Evolutionary conservation across 2,888 invertebrate species (phyloP).

Genomic region (Harmothoe impar): DNA sequence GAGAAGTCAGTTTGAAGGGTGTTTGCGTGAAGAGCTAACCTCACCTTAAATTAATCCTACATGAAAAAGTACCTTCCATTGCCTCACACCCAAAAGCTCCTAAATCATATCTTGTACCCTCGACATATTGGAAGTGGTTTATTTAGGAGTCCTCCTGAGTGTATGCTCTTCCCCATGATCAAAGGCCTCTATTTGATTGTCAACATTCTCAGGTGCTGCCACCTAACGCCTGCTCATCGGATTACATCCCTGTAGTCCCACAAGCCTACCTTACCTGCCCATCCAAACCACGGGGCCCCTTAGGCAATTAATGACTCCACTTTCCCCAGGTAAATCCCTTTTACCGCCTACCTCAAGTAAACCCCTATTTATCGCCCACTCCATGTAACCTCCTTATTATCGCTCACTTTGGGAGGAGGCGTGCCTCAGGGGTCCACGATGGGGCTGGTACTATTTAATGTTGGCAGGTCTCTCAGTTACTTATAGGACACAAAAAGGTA

Average conservation of each 20-base stretch:
- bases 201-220: not conserved
- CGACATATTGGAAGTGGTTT: too few species aligned
- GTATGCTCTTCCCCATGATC: not conserved
- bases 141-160: too few species aligned
- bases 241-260: not conserved
- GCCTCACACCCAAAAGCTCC: too few species aligned
- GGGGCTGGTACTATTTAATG: not conserved
- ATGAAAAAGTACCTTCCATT: not conserved
- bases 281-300: not conserved
- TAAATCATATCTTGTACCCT: not conserved
- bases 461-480: too few species aligned
- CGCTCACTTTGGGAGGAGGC: not conserved
- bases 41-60: not conserved
- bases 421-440: not conserved
- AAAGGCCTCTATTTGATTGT: not conserved
- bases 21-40: not conserved
- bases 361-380: not conserved
- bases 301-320: not conserved
- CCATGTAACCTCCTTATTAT: not conserved
- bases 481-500: too few species aligned
- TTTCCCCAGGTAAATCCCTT: not conserved
- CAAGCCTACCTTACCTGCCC: not conserved
- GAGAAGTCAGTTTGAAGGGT: slow-evolving; percentile 8
- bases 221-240: not conserved
- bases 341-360: not conserved